These are phyloP conservation scores for Acomys russatus DNA, from an alignment of 2,797 vertebrate species.

Conservation along the genomic window DNA sequence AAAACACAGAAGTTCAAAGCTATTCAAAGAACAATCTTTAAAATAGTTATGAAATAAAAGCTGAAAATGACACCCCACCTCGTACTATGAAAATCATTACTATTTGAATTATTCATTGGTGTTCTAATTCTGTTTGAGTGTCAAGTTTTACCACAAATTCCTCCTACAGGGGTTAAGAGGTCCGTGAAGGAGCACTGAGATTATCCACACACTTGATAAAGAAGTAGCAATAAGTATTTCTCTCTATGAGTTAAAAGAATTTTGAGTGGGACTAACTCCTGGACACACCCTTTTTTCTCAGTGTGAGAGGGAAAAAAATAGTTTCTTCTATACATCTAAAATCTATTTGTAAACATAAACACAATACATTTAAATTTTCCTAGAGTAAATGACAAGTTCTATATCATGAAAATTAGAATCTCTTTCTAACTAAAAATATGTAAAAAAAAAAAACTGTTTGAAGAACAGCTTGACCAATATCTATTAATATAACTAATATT, in stretches of 20 bases:
- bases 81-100: background rate
- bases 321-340: background rate
- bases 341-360: conserved; percentile 42
- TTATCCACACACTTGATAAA: background rate
- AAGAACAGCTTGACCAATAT: background rate
- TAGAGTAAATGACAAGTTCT: background rate
- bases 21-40: conserved; percentile 32
- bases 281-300: background rate
- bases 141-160: background rate
- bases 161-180: background rate
- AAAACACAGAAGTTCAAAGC: background rate
- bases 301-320: background rate
- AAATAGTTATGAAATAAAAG: conserved; percentile 32
- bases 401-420: conserved; percentile 16
- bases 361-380: background rate
- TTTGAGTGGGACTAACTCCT: background rate
- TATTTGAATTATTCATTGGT: conserved; percentile 9
- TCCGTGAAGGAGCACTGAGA: background rate
- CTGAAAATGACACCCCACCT: background rate
- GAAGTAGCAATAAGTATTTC: background rate
- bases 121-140: conserved; percentile 13
- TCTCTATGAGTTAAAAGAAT: background rate
- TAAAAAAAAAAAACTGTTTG: background rate
- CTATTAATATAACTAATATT: conserved; percentile 41
- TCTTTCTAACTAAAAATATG: conserved; percentile 43